Base-by-base conservation (phyloP, 2,113 vertebrate species). In the Bucco capensis region DNA sequence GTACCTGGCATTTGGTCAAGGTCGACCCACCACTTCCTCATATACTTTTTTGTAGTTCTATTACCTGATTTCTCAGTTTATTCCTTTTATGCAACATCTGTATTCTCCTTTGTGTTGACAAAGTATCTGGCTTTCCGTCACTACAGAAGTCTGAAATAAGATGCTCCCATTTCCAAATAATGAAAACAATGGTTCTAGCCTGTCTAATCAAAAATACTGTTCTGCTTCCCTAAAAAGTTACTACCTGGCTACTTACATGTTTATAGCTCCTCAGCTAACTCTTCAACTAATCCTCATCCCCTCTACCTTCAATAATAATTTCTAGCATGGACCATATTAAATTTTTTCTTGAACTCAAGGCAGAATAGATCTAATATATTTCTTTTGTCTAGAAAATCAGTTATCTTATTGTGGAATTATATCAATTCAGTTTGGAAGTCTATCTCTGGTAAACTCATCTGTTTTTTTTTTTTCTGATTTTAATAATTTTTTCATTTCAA, bases 351-450 rank as follows among this genome's bases (percentile, higher is more conserved):
- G 37, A 86, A 83, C 33, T 83, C 30, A 31, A 53, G 72, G 10
- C 5, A 88, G 67, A 92, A 83, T 83, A 86, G 12, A 88, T 93
- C 67, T 92, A 92, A 88, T 86, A 92, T 61, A 93, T 83, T 86
- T 93, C 40, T 57, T 24, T 92, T 83, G 54, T 88, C 67, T 86
- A 77, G 76, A 92, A 88, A 90, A 94, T 88, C 54, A 14, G 31
- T 61, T 86, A 19, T 62, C 33, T 91, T 93, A 83, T 80, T 67
- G 31, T 40, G 40, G 37, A 93, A 72, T 6, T 2, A 11, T 80
- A 73, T 80, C 28, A 13, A 12, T 61, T 92, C 3, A 6, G 16
- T 88, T 76, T 76, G 80, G 19, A 33, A 72, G 31, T 60, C 40
- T 76, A 22, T 65, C 40, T 11, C 49, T 61, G 24, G 33, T 49